Evolutionary conservation across 2,888 invertebrate species (phyloP), one percentile per base, ranked within the genome.

Genomic region (Apamea epomidion): DNA sequence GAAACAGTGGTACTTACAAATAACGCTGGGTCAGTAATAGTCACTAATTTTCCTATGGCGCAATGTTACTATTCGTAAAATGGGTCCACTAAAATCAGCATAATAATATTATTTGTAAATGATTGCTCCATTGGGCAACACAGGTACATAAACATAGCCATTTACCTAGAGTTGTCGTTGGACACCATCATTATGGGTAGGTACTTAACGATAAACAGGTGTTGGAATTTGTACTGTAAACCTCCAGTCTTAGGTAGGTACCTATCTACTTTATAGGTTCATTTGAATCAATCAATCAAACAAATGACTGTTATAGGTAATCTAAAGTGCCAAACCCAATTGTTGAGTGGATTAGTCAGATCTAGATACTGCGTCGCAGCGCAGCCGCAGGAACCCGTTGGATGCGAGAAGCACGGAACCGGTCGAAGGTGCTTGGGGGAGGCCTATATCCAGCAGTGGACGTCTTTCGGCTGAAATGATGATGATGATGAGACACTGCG

Each of bases 131-230:
- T 90, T 84, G 81, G 74, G 86, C 72, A 90, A 90, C 73, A 74
- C 79, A 75, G 29, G 67, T 78, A 82, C 70, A 78, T 78, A 78
- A 87, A 86, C 76, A 80, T 80, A 67, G 72, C 74, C 67, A 80
- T 78, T 91, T 88, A 83, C 82, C 78, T 84, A 76, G 73, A 77
- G 64, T 78, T 68, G 82, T 89, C 91, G 87, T 89, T 90, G 90
- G 74, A 45, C 60, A 67, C 76, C 65, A 80, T 82, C 80, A 85
- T 87, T 88, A 82, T 84, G 76, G 72, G 82, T 78, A 70, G 72
- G 82, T 78, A 70, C 75, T 74, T 80, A 76, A 58, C 60, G 58
- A 71, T 48, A 76, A 87, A 74, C 62, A 74, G 54, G 72, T 79
- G 65, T 80, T 64, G 70, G 62, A 82, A 80, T 86, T 78, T 78